phyloP scores from a whole-genome alignment of 2,888 invertebrate genomes.

The Melolontha melolontha region DNA sequence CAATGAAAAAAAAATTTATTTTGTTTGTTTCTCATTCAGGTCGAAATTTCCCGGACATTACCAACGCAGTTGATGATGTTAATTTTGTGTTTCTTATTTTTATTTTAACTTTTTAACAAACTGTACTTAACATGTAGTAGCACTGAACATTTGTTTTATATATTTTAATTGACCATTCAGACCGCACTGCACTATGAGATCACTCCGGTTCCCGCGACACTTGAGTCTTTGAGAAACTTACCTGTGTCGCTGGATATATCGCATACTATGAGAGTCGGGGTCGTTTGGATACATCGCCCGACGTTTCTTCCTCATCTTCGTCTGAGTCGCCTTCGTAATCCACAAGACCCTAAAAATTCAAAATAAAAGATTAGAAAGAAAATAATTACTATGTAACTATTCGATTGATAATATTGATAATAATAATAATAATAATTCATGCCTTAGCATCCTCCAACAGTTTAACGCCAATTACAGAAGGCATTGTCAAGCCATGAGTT shows the following conservation, averaged over 20 bases:
- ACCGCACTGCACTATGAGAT: conserved; percentile 61
- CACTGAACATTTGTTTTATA: conserved; percentile 38
- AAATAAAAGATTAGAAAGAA: conserved; percentile 9
- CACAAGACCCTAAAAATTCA: conserved; percentile 80
- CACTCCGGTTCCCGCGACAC: conserved; percentile 61
- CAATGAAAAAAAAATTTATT: neutral
- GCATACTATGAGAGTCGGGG: conserved; percentile 80
- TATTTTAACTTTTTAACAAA: conserved; percentile 33
- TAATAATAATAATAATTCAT: too few species aligned
- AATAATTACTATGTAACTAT: too few species aligned
- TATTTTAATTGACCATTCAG: conserved; percentile 59
- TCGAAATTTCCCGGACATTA: neutral
- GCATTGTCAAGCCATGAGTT: too few species aligned
- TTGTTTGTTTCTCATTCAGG: conserved; percentile 1
- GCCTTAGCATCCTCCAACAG: too few species aligned
- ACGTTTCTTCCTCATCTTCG: conserved; percentile 85
- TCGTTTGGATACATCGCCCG: conserved; percentile 72
- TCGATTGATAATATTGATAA: too few species aligned
- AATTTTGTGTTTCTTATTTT: conserved; percentile 19
- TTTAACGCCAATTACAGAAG: too few species aligned
- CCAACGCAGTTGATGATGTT: neutral
- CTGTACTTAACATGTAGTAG: conserved; percentile 40
- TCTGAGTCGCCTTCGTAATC: conserved; percentile 99
- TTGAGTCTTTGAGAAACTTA: conserved; percentile 56
- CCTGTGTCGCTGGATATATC: conserved; percentile 48